Percentiles rank a stretch among this genome's conserved stretches.
Evolutionary conservation across 92 coral and sea anemone species (phyloP).

Genomic region (Siderastrea siderea): DNA sequence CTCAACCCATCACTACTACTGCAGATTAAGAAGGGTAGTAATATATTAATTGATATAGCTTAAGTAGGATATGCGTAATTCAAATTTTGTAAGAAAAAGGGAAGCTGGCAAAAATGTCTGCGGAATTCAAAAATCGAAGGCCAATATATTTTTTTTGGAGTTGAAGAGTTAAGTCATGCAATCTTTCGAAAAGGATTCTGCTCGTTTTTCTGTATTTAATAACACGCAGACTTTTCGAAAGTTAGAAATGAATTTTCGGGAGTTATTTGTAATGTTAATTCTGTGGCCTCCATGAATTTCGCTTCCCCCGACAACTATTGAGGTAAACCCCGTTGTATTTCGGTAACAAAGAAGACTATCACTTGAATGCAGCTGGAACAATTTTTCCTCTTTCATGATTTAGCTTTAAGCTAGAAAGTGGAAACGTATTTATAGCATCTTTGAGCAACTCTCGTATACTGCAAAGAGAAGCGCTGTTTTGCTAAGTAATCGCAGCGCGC

Average conservation of each 20-base stretch:
- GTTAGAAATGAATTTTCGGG: neutral
- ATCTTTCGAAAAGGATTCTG: neutral
- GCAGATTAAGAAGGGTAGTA: neutral
- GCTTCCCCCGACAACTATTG: neutral
- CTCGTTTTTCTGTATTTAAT: neutral
- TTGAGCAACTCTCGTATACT: too few species aligned
- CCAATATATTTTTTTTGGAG: constrained; percentile 27
- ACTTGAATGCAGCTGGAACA: constrained; percentile 1
- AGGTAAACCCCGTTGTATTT: neutral
- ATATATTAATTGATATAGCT: neutral
- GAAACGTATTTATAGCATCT: neutral
- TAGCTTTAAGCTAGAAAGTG: neutral
- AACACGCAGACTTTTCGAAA: neutral
- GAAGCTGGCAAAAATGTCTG: neutral
- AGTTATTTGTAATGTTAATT: neutral
- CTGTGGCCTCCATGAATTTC: neutral
- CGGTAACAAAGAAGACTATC: neutral
- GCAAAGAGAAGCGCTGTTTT: neutral
- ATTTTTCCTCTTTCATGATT: neutral
- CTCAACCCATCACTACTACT: neutral
- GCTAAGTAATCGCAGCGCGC: constrained; percentile 1
- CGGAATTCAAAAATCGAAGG: constrained; percentile 44
- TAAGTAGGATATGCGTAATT: neutral
- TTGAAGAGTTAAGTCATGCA: constrained; percentile 3
- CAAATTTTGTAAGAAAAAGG: neutral